Evolutionary conservation across 2,113 vertebrate genomes (phyloP).

Genomic region (Melanerpes aurifrons): DNA sequence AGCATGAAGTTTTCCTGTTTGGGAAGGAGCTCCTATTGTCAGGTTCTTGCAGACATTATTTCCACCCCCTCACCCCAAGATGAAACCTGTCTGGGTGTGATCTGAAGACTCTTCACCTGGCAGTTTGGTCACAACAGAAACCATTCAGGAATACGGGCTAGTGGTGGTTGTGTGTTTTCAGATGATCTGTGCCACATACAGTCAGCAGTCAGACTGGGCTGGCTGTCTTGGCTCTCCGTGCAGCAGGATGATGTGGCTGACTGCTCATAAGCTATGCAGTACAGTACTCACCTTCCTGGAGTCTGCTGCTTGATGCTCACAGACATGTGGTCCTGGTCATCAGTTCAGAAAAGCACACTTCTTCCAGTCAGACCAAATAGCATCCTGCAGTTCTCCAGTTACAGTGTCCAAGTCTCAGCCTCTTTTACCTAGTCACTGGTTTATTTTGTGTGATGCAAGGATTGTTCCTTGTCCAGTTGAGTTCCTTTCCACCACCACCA

Average conservation of each 20-base stretch:
- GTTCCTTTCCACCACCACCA: not conserved
- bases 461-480: not conserved
- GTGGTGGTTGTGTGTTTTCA: not conserved
- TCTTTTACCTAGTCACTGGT: not conserved
- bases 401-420: not conserved
- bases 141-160: not conserved
- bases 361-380: not conserved
- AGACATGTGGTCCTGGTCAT: not conserved
- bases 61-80: not conserved
- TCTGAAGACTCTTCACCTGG: not conserved
- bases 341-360: rapidly evolving
- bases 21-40: not conserved
- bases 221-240: rapidly evolving
- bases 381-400: not conserved
- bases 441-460: not conserved
- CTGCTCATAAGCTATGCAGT: rapidly evolving
- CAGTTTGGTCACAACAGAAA: not conserved
- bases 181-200: not conserved
- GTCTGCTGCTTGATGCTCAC: not conserved
- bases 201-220: not conserved
- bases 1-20: not conserved
- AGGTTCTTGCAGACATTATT: not conserved
- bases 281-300: not conserved
- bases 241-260: not conserved
- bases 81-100: not conserved